Evolutionary conservation across 1,140 invertebrate genomes (phyloP), one percentile per base, ranked within the genome.

Genomic region (Meloidogyne hapla): DNA sequence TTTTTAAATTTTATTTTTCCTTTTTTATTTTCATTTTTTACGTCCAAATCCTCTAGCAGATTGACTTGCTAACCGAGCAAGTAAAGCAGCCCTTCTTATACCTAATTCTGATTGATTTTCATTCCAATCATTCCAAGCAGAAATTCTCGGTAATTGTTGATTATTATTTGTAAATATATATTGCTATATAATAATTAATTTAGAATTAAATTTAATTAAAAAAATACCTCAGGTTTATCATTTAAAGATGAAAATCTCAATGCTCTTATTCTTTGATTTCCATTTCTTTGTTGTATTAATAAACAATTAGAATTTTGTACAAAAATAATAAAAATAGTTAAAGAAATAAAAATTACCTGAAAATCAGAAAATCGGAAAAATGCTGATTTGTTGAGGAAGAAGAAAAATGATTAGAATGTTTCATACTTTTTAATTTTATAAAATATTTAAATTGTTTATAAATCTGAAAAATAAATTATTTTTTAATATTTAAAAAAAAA

Each of bases 11-110:
- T 67, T 42, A 25, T 26, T 10, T 9, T n/a, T 61, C n/a, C 0
- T 28, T 25, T 45, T 69, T 45, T 13, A n/a, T 21, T 28, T 45
- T 26, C 15, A n/a, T 45, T 61, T 28, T 69, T 69, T 69, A 21
- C 38, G 23, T 42, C 68, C 68, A 45, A 69, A 69, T 45, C 68
- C 68, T 69, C 68, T 69, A 9, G 68, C 68, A 45, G 68, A 69
- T 45, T 69, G 68, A 42, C 61, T 69, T 45, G 68, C 68, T 18
- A 69, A 33, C 38, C 38, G 33, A n/a, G 68, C 68, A 25, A 69
- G 28, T 42, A 69, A 33, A 18, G 68, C 45, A 42, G 68, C 26
- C n/a, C 68, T 69, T 56, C 48, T 56, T 56, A 56, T n/a, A 6
- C 12, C 12, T 8, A 56, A 56, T 56, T 56, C 48, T 56, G n/a